phyloP scores from a whole-genome alignment of 2,113 vertebrate species.

The Colistium nudipinnis region DNA sequence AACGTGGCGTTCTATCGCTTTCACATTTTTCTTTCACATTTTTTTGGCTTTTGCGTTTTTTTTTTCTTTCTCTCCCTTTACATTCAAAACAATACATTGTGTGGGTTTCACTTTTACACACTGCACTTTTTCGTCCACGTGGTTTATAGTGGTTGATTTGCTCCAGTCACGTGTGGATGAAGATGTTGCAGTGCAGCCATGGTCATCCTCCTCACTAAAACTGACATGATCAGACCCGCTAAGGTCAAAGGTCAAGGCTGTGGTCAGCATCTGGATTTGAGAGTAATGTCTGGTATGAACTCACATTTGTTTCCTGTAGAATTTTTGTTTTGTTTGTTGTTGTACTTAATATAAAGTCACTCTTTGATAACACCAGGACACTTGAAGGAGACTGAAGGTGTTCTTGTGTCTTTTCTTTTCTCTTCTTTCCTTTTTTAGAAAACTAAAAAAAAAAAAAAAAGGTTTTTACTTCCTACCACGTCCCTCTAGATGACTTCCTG shows the following conservation, averaged over 20 bases:
- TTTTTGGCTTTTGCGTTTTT: constrained; percentile 55
- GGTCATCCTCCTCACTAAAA: constrained; percentile 34
- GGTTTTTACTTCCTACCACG: constrained; percentile 42
- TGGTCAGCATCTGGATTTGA: constrained; percentile 62
- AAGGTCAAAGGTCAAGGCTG: constrained; percentile 54
- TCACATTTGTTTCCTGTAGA: constrained; percentile 26
- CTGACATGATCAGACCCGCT: constrained; percentile 64
- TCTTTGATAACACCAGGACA: constrained; percentile 21
- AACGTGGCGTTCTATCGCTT: constrained; percentile 52
- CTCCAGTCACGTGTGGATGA: constrained; percentile 18
- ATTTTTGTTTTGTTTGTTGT: constrained; percentile 4
- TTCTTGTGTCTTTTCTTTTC: constrained; percentile 9
- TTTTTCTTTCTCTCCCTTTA: no score
- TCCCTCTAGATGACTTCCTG: constrained; percentile 57
- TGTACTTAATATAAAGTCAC: constrained; percentile 8
- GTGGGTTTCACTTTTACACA: no score
- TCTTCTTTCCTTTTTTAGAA: constrained; percentile 20
- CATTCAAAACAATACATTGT: no score
- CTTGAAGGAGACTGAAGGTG: constrained; percentile 5
- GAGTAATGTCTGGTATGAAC: constrained; percentile 41
- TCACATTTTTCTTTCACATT: constrained; percentile 80
- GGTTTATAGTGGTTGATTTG: constrained; percentile 67
- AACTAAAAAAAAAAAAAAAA: constrained; percentile 56
- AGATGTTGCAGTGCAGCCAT: constrained; percentile 34
- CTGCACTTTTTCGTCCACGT: constrained; percentile 50